These are phyloP conservation scores for Halcyon badia DNA, from an alignment of 2,797 vertebrate species.

Conservation along the genomic window DNA sequence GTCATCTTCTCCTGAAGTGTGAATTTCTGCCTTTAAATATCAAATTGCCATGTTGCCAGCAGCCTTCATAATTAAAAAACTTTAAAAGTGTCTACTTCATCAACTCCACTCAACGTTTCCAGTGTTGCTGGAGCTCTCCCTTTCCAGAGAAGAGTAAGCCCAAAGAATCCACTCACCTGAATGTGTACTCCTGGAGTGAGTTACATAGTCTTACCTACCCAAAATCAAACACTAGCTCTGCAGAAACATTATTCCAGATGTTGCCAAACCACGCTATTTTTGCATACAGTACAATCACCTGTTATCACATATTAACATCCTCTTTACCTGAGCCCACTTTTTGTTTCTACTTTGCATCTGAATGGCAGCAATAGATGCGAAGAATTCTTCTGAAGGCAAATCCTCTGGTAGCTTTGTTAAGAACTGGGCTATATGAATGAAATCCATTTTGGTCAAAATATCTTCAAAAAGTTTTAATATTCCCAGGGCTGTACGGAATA, in stretches of 20 bases:
- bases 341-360: conserved; percentile 95
- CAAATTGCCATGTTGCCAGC: not conserved
- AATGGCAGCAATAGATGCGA: conserved; percentile 89
- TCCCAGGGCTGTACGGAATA: conserved; percentile 93
- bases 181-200: not conserved
- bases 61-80: not conserved
- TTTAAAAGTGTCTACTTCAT: not conserved
- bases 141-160: not conserved
- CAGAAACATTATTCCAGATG: not conserved
- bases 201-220: not conserved
- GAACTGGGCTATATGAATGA: conserved; percentile 97
- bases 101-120: not conserved
- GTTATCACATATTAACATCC: not conserved
- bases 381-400: conserved; percentile 89
- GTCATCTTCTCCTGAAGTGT: not conserved
- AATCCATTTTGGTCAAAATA: conserved; percentile 95
- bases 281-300: not conserved
- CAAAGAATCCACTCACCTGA: not conserved
- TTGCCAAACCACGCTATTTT: not conserved
- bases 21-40: not conserved
- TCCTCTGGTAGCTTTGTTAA: conserved; percentile 92
- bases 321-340: conserved; percentile 93
- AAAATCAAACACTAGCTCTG: not conserved
- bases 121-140: not conserved
- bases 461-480: conserved; percentile 92